Evolutionary conservation across 2,888 invertebrate genomes (phyloP).

Genomic region (Conus canariensis): DNA sequence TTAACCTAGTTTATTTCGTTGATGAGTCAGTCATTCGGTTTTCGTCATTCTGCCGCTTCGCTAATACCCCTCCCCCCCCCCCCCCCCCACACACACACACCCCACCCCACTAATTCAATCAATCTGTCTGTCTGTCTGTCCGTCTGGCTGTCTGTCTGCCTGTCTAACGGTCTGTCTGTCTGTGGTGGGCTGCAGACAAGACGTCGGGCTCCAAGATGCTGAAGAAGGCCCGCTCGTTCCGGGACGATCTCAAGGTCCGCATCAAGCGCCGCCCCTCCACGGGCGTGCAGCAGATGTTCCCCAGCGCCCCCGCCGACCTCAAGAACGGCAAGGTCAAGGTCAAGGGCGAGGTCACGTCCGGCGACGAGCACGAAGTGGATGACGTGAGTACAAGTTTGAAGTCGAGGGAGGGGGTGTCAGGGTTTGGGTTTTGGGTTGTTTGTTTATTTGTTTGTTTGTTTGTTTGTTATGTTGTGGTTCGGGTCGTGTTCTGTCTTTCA

Average conservation of each 20-base stretch:
- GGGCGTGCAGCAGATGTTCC: slow-evolving; percentile 62
- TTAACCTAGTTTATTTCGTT: too few relatives aligned
- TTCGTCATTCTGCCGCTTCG: too few relatives aligned
- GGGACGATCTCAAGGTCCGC: slow-evolving; percentile 69
- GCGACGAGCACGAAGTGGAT: slow-evolving; percentile 45
- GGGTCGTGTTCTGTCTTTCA: not conserved
- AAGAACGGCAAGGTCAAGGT: slow-evolving; percentile 50
- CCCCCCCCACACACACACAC: too few relatives aligned
- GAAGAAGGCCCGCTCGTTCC: slow-evolving; percentile 73
- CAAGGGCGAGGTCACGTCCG: slow-evolving; percentile 45
- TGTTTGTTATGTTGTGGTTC: not conserved
- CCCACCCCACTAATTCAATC: slow-evolving; percentile 9
- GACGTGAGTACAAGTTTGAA: slow-evolving; percentile 41
- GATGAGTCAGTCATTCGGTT: too few relatives aligned
- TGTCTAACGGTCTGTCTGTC: not conserved
- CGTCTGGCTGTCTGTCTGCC: not conserved
- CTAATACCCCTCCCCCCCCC: too few relatives aligned
- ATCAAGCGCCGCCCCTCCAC: slow-evolving; percentile 69
- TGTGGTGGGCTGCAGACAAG: slow-evolving; percentile 60
- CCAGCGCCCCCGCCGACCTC: slow-evolving; percentile 49
- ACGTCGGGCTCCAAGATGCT: slow-evolving; percentile 70
- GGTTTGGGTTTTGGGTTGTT: not conserved
- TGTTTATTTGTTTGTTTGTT: slow-evolving; percentile 20
- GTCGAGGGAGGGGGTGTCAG: not conserved
- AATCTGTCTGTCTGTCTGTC: slow-evolving; percentile 38